Conservation (phyloP, 37 sponge, comb jelly and placozoan species). For the Eunapius fragilis region DNA sequence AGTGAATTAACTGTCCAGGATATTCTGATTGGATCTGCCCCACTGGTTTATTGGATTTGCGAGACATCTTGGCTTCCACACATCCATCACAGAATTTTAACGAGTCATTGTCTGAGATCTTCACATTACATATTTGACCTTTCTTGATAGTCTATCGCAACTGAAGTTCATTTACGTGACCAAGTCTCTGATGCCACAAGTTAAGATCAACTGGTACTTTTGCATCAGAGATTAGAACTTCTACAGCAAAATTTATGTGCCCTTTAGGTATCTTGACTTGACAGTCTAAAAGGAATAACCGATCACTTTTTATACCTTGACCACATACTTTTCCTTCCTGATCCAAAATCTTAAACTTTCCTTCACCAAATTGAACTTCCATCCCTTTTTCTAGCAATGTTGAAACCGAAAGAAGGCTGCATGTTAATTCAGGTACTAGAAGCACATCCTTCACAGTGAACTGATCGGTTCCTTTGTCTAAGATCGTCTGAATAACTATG, state of each 20-base stretch:
- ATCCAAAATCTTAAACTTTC: neutral
- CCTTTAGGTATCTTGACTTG: neutral
- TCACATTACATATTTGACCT: constrained; percentile 23
- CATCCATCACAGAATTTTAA: constrained; percentile 51
- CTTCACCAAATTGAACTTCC: neutral
- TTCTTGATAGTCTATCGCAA: constrained; percentile 32
- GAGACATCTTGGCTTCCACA: constrained; percentile 44
- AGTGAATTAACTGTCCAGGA: constrained; percentile 46
- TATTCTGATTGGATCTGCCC: constrained; percentile 29
- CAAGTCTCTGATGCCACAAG: constrained; percentile 63
- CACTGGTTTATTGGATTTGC: constrained; percentile 45
- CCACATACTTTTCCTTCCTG: neutral
- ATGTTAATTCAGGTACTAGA: constrained; percentile 37
- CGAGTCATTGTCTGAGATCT: constrained; percentile 10
- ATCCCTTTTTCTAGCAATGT: neutral
- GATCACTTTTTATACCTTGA: neutral
- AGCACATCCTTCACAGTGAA: constrained; percentile 16
- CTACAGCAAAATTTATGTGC: neutral
- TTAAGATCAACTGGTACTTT: constrained; percentile 16
- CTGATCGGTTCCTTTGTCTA: constrained; percentile 14
- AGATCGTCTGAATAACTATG: neutral
- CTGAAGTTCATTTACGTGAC: constrained; percentile 34
- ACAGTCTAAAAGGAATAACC: neutral
- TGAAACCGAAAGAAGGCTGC: constrained; percentile 21
- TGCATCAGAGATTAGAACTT: neutral